Percentiles rank a stretch among this genome's conserved stretches.
Conservation (phyloP, 2,888 invertebrate species). For the Opisthograptis luteolata region DNA sequence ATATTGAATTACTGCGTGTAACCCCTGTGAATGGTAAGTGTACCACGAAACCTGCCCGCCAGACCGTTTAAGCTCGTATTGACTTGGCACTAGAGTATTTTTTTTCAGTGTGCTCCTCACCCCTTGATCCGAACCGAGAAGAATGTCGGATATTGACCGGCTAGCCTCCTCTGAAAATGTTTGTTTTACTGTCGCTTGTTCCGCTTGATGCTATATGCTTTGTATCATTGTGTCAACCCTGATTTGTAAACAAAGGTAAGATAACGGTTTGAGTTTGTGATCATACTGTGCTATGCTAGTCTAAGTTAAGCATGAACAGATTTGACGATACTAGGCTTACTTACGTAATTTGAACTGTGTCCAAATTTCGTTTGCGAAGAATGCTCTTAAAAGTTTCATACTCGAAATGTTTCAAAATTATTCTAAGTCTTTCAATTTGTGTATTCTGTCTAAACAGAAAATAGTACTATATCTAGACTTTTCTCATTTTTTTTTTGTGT, state of each 20-base stretch:
- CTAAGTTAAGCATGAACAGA: conserved; percentile 45
- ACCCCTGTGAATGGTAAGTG: conserved; percentile 47
- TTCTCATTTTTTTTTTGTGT: too few relatives aligned
- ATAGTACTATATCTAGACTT: too few relatives aligned
- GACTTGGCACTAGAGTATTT: conserved; percentile 83
- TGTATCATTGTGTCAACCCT: conserved; percentile 49
- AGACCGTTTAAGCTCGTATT: conserved; percentile 77
- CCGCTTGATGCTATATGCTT: conserved; percentile 77
- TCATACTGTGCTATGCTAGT: conserved; percentile 52
- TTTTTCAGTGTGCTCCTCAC: conserved; percentile 84
- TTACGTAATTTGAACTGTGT: conserved; percentile 27
- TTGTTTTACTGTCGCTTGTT: conserved; percentile 71
- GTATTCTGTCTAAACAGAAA: too few relatives aligned
- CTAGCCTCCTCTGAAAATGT: conserved; percentile 84
- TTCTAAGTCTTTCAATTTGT: too few relatives aligned
- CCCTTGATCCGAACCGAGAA: conserved; percentile 85
- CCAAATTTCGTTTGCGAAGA: conserved; percentile 33
- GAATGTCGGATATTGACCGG: conserved; percentile 77
- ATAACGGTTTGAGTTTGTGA: conserved; percentile 43
- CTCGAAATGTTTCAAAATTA: too few relatives aligned
- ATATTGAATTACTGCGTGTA: conserved; percentile 31
- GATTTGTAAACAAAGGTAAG: conserved; percentile 43
- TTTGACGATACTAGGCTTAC: conserved; percentile 19
- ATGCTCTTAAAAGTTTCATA: conserved; percentile 1
- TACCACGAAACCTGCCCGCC: conserved; percentile 64